Conservation (phyloP, 2,797 vertebrate genomes). For the Dendrocincla tyrannina region DNA sequence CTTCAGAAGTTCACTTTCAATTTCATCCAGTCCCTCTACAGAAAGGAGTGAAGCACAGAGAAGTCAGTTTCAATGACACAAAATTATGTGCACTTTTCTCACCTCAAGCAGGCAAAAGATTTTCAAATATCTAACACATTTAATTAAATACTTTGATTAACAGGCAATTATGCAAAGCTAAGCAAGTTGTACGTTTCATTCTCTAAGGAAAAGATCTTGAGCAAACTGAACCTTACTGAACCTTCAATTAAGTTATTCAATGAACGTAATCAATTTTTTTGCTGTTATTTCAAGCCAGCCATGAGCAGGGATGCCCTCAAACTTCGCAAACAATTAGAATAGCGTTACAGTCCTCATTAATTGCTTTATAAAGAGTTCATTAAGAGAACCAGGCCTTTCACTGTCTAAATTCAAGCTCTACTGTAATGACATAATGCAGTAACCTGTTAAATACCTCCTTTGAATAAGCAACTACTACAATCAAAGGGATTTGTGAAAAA, state of each 20-base stretch:
- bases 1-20: conserved; percentile 88
- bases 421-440: background rate
- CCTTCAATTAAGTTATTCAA: background rate
- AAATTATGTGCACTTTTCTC: background rate
- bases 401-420: background rate
- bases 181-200: background rate
- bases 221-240: background rate
- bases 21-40: conserved; percentile 84
- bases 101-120: background rate
- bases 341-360: background rate
- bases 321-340: background rate
- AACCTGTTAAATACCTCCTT: background rate
- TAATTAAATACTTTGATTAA: background rate
- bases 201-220: background rate
- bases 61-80: background rate
- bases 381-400: background rate
- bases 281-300: background rate
- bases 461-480: background rate
- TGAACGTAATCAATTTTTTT: background rate
- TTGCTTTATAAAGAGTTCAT: background rate
- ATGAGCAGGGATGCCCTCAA: background rate
- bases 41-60: background rate
- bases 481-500: background rate
- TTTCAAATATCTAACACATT: background rate
- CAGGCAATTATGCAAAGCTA: background rate